Evolutionary conservation across 2,888 invertebrate species (phyloP).

Genomic region (Lissocephala sabroskyi): DNA sequence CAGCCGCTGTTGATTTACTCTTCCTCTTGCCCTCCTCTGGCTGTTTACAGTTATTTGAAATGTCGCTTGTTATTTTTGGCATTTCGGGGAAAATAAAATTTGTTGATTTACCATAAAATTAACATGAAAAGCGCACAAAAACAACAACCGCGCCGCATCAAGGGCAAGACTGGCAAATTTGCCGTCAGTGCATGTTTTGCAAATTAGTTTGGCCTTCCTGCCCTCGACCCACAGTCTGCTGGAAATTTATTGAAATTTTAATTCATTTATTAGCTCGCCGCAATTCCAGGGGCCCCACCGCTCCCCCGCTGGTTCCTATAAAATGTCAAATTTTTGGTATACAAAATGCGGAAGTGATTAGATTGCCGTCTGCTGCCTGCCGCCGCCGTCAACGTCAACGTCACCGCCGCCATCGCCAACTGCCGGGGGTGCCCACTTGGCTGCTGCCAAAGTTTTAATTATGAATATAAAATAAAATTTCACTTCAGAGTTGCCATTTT

Average conservation of each 20-base stretch:
- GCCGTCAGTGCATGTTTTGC: constrained; percentile 8
- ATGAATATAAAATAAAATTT: constrained; percentile 35
- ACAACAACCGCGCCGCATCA: neutral
- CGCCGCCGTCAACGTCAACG: no score
- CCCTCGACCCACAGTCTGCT: no score
- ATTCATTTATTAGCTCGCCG: constrained; percentile 42
- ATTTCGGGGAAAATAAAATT: neutral
- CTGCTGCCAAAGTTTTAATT: constrained; percentile 48
- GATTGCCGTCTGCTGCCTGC: constrained; percentile 16
- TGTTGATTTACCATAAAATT: constrained; percentile 2
- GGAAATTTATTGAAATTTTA: constrained; percentile 51
- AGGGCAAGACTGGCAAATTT: no score
- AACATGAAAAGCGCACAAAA: constrained; percentile 2
- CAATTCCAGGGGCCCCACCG: neutral
- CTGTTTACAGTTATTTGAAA: no score
- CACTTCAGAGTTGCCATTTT: constrained; percentile 8
- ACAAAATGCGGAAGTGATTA: constrained; percentile 25
- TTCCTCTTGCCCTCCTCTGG: no score
- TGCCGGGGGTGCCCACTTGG: constrained; percentile 17
- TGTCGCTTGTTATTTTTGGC: no score
- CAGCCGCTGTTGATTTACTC: no score
- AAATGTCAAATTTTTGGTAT: constrained; percentile 35
- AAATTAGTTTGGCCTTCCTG: constrained; percentile 34
- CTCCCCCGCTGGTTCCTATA: neutral
- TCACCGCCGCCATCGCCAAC: no score